Evolutionary conservation across 2,113 vertebrate genomes (phyloP).

Genomic region (Synodontis membranacea): DNA sequence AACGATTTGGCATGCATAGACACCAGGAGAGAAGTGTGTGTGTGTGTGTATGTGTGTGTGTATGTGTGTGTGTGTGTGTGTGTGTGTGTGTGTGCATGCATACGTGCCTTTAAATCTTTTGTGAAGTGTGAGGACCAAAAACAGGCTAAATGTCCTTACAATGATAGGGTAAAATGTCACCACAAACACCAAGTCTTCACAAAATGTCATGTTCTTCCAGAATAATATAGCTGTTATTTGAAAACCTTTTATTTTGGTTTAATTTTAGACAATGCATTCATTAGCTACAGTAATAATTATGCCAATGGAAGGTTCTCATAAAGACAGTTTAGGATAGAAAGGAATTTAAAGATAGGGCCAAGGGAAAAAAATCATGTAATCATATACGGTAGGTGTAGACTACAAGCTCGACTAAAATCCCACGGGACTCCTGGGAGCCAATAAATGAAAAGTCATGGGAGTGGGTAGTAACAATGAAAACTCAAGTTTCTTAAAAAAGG

Average conservation of each 20-base stretch:
- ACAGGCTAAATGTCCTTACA: slow-evolving; percentile 9
- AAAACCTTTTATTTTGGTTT: not conserved
- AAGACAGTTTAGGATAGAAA: not conserved
- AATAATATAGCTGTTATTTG: not conserved
- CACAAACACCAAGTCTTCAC: not conserved
- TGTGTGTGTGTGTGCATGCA: not conserved
- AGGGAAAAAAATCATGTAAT: not conserved
- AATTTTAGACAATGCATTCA: not conserved
- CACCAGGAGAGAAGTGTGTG: not conserved
- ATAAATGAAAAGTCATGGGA: too few relatives aligned
- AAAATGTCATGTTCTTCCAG: not conserved
- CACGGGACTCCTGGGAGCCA: too few relatives aligned
- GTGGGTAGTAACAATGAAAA: not conserved
- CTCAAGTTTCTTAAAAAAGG: not conserved
- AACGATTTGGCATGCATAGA: slow-evolving; percentile 35
- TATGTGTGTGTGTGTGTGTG: not conserved
- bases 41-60: not conserved
- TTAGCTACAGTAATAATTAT: not conserved
- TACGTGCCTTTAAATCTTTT: not conserved
- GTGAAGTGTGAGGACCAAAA: not conserved
- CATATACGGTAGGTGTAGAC: not conserved
- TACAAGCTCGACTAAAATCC: not conserved
- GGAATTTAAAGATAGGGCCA: not conserved
- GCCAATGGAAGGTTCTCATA: not conserved
- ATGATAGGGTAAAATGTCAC: not conserved